Base-by-base conservation (phyloP, 2,888 invertebrate species). In the Aporophyla nigra region DNA sequence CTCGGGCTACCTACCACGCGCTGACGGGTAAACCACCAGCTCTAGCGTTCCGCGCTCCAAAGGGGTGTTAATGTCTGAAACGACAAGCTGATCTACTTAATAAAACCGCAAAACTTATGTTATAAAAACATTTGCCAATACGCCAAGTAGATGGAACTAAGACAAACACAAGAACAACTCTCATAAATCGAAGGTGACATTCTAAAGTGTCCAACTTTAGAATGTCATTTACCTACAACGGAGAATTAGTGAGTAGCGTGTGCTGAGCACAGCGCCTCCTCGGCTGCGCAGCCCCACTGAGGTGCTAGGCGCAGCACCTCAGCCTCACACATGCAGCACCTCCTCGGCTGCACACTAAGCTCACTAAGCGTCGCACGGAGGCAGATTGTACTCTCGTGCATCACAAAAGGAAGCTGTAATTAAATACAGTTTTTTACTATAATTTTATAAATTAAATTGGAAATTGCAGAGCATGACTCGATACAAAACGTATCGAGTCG, bases 361-460 rank as follows among this genome's bases (percentile, higher is more conserved):
- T 16, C 14, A n/a, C 33, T 27, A 21, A 16, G 53, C 66, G 53
- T 61, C 43, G 63, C 63, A 21, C 72, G 68, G 10, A 54, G 19
- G 3, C 58, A 53, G 74, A 76, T 76, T 73, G 59, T 66, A 73
- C 51, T 77, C 84, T 74, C 83, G 69, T 62, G 74, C 66, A 27
- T 61, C 67, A 87, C 86, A 90, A 88, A 87, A 70, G 82, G 71
- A 24, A 71, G 71, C n/a, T 76, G 75, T 89, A 90, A 91, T 91
- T 89, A 90, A 90, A 90, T 87, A 83, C 54, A 71, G 80, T 89
- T 91, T 91, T 91, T 92, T 89, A 79, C 70, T 81, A 89, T 88
- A 90, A 90, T 89, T 88, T 86, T 86, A 90, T 91, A 91, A 91
- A 92, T 91, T 88, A 88, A 90, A 92, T 89, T 86, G 82, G 86